These are phyloP conservation scores for Sicus ferrugineus DNA, from an alignment of 2,888 invertebrate species.

Conservation along the genomic window DNA sequence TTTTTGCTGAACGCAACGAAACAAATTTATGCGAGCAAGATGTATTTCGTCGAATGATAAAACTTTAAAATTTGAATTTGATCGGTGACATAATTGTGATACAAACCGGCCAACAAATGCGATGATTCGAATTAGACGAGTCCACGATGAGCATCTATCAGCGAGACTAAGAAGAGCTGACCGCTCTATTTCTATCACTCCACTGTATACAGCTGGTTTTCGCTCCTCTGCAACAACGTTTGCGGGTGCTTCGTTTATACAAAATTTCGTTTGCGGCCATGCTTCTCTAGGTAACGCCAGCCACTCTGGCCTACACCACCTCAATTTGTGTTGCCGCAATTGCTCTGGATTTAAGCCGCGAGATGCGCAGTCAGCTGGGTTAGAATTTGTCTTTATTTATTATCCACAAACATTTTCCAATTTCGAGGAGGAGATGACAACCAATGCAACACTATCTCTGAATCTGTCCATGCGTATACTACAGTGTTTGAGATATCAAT, in stretches of 20 bases:
- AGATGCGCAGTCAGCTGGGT: constrained; percentile 45
- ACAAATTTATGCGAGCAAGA: not conserved
- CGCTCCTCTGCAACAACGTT: not conserved
- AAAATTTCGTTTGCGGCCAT: constrained; percentile 19
- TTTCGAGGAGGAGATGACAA: constrained; percentile 39
- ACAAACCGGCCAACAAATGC: constrained; percentile 34
- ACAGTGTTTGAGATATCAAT: not conserved
- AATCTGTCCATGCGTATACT: constrained; percentile 39
- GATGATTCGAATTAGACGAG: constrained; percentile 21
- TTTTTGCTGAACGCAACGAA: too few species aligned
- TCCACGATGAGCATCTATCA: constrained; percentile 25
- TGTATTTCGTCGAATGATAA: constrained; percentile 22
- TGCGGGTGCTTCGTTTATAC: not conserved
- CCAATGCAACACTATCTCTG: too few species aligned
- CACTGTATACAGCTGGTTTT: too few species aligned
- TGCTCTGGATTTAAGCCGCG: constrained; percentile 35
- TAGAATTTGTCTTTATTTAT: constrained; percentile 39
- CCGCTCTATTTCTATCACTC: not conserved
- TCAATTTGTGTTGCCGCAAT: not conserved
- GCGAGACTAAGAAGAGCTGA: constrained; percentile 1
- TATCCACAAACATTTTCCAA: constrained; percentile 47
- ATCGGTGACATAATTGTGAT: not conserved
- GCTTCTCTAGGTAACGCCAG: constrained; percentile 1
- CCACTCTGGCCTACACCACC: constrained; percentile 8
- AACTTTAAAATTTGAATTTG: not conserved